A percentile compares a stretch with the other conserved stretches of the same genome.
These are phyloP conservation scores for Vanacampus margaritifer DNA, from an alignment of 2,113 vertebrate genomes.

Conservation along the genomic window DNA sequence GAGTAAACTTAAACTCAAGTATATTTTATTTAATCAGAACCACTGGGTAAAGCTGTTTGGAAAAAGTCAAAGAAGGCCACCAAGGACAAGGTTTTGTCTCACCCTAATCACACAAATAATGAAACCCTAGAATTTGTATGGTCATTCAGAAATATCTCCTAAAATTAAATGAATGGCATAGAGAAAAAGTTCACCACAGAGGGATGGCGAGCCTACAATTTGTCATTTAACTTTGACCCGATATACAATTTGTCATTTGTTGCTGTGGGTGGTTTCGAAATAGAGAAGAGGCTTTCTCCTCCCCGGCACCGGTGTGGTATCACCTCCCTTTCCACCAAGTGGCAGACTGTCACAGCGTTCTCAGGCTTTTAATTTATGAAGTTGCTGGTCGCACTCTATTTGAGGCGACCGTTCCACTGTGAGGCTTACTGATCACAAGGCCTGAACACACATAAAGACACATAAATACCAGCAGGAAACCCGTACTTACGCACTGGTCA, in stretches of 20 bases:
- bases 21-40: no score
- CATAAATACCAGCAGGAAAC: conserved; percentile 50
- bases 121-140: conserved; percentile 28
- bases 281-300: conserved; percentile 19
- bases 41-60: conserved; percentile 9
- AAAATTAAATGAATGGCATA: conserved; percentile 25
- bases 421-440: conserved; percentile 52
- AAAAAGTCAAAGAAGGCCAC: conserved; percentile 25
- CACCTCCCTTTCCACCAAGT: conserved; percentile 24
- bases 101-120: conserved; percentile 29
- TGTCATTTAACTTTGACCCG: conserved; percentile 29
- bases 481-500: conserved; percentile 62
- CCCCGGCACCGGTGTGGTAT: conserved; percentile 24
- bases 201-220: conserved; percentile 19
- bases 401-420: conserved; percentile 37
- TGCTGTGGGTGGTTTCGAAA: conserved; percentile 29
- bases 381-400: conserved; percentile 48
- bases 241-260: conserved; percentile 37
- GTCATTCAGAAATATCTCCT: conserved; percentile 27
- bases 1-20: no score
- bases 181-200: conserved; percentile 19
- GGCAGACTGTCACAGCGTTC: conserved; percentile 38
- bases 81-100: conserved; percentile 16
- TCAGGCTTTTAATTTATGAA: conserved; percentile 46
- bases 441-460: conserved; percentile 49